phyloP scores from a whole-genome alignment of 1,140 invertebrate genomes.

The Lithobius niger region DNA sequence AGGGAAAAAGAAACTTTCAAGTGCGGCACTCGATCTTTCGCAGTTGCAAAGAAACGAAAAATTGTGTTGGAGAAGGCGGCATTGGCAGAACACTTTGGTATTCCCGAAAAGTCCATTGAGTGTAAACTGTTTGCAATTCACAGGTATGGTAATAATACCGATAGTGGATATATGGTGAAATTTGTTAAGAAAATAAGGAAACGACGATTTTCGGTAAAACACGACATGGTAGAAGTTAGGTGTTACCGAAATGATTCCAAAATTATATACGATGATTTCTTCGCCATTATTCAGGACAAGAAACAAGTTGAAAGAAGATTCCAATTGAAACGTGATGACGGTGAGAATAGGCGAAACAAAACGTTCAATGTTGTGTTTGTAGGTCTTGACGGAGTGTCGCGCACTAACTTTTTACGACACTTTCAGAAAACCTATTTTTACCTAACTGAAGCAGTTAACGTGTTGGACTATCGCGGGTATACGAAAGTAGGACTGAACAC shows the following conservation, averaged over 20 bases:
- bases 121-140: background rate
- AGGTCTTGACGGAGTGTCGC: background rate
- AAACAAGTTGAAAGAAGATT: background rate
- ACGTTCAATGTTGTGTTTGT: background rate
- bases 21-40: background rate
- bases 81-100: background rate
- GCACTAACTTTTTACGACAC: background rate
- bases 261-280: background rate
- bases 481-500: constrained; percentile 74
- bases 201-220: background rate
- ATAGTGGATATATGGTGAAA: background rate
- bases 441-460: background rate
- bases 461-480: constrained; percentile 40
- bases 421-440: background rate
- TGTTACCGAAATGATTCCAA: background rate
- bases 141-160: background rate
- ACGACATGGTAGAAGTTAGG: background rate
- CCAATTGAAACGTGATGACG: background rate
- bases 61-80: background rate
- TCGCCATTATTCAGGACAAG: background rate
- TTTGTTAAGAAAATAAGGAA: background rate
- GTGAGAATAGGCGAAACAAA: background rate
- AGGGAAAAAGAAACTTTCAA: constrained; percentile 7
- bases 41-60: background rate
- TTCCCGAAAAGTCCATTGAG: background rate